Conservation (phyloP, 2,888 invertebrate species). For the Nomada flava region DNA sequence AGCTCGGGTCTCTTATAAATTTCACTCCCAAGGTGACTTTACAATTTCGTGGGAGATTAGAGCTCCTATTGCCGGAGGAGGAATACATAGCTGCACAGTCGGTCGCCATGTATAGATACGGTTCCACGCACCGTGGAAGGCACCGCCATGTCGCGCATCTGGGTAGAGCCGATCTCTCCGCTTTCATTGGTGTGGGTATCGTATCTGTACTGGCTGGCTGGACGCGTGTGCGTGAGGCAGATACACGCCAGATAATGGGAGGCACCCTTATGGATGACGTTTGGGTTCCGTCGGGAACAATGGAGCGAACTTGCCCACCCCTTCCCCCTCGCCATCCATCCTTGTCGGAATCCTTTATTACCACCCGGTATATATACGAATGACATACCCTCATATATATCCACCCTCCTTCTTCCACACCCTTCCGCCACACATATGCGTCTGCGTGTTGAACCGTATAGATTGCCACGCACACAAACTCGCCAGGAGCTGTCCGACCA, state of each 20-base stretch:
- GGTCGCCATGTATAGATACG: constrained; percentile 66
- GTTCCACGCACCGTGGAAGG: constrained; percentile 68
- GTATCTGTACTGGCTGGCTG: constrained; percentile 33
- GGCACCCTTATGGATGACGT: constrained; percentile 81
- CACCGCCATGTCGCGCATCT: constrained; percentile 65
- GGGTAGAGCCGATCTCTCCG: constrained; percentile 60
- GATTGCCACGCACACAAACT: constrained; percentile 56
- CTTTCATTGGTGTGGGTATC: constrained; percentile 47
- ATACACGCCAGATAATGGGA: constrained; percentile 80
- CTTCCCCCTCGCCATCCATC: constrained; percentile 77
- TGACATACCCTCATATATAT: constrained; percentile 65
- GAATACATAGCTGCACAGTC: constrained; percentile 66
- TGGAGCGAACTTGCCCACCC: constrained; percentile 71
- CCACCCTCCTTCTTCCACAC: constrained; percentile 47
- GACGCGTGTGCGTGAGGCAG: constrained; percentile 66
- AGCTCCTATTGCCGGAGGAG: constrained; percentile 68
- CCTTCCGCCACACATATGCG: constrained; percentile 20
- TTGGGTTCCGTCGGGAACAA: constrained; percentile 82
- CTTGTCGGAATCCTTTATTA: constrained; percentile 83
- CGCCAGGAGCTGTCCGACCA: constrained; percentile 80
- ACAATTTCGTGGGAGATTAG: constrained; percentile 78
- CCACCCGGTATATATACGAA: constrained; percentile 72
- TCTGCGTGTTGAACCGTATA: constrained; percentile 39
- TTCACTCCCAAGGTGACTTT: constrained; percentile 69
- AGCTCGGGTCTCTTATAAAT: constrained; percentile 65